Base-by-base conservation (phyloP, 2,797 vertebrate genomes). In the Pogoniulus pusillus region DNA sequence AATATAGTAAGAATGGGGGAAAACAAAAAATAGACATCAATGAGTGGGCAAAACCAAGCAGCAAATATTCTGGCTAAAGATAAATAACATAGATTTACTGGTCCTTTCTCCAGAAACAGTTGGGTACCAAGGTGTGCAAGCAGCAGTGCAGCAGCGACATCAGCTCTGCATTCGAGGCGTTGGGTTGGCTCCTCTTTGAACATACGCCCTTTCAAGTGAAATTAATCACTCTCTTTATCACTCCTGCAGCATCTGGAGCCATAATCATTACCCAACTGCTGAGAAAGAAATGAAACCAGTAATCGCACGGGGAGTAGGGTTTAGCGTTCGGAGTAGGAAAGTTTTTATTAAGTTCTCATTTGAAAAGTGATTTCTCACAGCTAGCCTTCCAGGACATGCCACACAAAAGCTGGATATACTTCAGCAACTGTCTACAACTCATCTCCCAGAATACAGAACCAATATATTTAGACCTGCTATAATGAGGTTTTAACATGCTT, bases 181-280 rank as follows among this genome's bases (percentile, higher is more conserved):
- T 97, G 90, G 62, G 96, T 96, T 96, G 95, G 97, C 97, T 98
- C 97, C 97, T 94, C 97, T 98, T 98, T 98, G 97, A 98, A 98
- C 98, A 98, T 97, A 97, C 92, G 96, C 97, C 97, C 97, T 98
- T 98, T 99, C 98, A 98, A 98, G 98, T 97, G 97, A 98, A 99
- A 98, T 99, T 98, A 98, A 99, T 99, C 98, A 98, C 98, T 98
- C 98, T 98, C 97, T 99, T 98, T 98, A 99, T 99, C 98, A 98
- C 98, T 98, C 96, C 97, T 94, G 96, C 97, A 98, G 97, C 98
- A 98, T 98, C 97, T 98, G 97, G 97, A 98, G 96, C 96, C 94
- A 95, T 97, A 97, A 98, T 98, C 98, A 98, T 98, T 98, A 98
- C 98, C 98, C 97, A 97, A 98, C 98, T 98, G 97, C 98, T 98